Evolutionary conservation across 2,888 invertebrate genomes (phyloP).

Genomic region (Heliconius ismenius): DNA sequence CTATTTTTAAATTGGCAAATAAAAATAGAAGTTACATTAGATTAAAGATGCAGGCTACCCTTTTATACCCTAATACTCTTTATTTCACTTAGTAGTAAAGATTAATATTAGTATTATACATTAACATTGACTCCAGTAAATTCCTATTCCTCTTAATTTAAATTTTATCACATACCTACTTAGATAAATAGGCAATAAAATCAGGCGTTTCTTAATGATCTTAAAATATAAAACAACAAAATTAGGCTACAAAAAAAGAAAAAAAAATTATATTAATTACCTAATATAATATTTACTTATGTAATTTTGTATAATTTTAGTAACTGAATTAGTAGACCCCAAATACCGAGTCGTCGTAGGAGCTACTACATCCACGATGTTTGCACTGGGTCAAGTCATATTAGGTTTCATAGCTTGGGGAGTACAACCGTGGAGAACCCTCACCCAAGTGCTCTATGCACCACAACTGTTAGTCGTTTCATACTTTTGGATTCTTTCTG

Average conservation of each 20-base stretch:
- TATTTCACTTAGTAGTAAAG: too few relatives aligned
- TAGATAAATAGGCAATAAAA: neutral
- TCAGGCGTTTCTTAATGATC: neutral
- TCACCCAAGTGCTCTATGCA: slow-evolving; percentile 85
- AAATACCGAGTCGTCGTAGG: slow-evolving; percentile 87
- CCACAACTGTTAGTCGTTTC: slow-evolving; percentile 86
- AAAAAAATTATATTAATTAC: neutral
- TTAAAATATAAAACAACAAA: too few relatives aligned
- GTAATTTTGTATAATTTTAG: slow-evolving; percentile 64
- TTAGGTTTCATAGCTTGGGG: slow-evolving; percentile 87
- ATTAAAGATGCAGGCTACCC: neutral
- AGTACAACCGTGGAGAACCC: slow-evolving; percentile 85
- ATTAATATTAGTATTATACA: too few relatives aligned
- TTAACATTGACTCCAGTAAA: too few relatives aligned
- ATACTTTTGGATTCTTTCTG: slow-evolving; percentile 87
- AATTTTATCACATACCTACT: too few relatives aligned
- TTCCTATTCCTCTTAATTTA: too few relatives aligned
- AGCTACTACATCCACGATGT: slow-evolving; percentile 87
- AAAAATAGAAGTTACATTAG: neutral
- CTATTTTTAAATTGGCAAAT: too few relatives aligned
- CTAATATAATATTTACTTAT: neutral
- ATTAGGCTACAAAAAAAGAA: too few relatives aligned
- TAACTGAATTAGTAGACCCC: slow-evolving; percentile 90
- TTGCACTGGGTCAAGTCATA: slow-evolving; percentile 88
- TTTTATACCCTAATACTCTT: too few relatives aligned